Conservation (phyloP, 2,888 invertebrate species). For the Orthosia gracilis region DNA sequence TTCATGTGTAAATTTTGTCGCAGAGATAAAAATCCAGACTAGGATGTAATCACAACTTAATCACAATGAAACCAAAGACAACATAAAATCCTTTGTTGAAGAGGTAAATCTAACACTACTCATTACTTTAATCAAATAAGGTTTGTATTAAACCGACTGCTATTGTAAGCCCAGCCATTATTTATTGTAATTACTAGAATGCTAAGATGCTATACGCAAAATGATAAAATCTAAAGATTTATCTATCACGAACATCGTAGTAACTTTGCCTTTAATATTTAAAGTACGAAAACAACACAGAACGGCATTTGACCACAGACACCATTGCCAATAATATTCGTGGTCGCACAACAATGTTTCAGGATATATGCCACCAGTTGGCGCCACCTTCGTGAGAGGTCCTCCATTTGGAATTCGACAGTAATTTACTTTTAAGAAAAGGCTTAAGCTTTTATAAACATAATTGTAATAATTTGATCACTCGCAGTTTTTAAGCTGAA, state of each 20-base stretch:
- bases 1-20: no score
- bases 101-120: not conserved
- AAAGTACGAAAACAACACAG: not conserved
- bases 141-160: not conserved
- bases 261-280: not conserved
- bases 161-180: not conserved
- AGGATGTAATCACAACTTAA: no score
- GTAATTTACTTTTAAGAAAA: no score
- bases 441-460: no score
- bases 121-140: not conserved
- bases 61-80: not conserved
- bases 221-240: slow-evolving; percentile 15
- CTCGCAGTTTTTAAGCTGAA: no score
- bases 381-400: no score
- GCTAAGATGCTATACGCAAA: not conserved
- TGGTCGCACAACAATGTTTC: no score
- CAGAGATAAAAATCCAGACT: no score
- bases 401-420: no score
- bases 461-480: no score
- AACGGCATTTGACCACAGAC: not conserved
- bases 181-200: not conserved
- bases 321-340: no score
- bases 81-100: not conserved
- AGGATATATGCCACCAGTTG: no score
- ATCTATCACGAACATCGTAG: slow-evolving; percentile 7